These are phyloP conservation scores for Pocillopora damicornis DNA, from an alignment of 64 coral and sea anemone genomes.

Conservation along the genomic window DNA sequence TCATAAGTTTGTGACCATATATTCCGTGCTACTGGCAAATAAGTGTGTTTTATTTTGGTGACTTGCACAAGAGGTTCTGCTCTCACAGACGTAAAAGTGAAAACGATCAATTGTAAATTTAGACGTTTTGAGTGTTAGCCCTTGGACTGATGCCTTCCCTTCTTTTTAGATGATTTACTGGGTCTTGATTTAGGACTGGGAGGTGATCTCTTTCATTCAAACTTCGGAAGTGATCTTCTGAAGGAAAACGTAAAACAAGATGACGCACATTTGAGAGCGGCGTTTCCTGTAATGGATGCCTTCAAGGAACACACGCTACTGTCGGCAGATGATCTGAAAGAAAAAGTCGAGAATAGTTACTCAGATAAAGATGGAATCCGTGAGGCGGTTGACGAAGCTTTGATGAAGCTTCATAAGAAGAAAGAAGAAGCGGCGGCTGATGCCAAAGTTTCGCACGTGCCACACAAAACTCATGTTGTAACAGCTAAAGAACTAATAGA, in stretches of 20 bases:
- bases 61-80: too few relatives aligned
- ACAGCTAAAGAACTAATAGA: conserved; percentile 60
- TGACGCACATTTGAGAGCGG: conserved; percentile 22
- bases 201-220: conserved; percentile 24
- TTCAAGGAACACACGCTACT: conserved; percentile 51
- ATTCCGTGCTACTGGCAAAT: too few relatives aligned
- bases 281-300: conserved; percentile 63
- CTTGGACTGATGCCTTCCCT: neutral
- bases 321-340: conserved; percentile 44
- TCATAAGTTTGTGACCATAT: neutral
- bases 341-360: conserved; percentile 53
- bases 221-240: neutral
- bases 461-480: neutral
- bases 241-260: conserved; percentile 13
- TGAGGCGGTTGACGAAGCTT: conserved; percentile 29
- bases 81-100: too few relatives aligned
- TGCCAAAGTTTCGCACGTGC: neutral
- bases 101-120: too few relatives aligned
- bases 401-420: conserved; percentile 56
- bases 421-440: conserved; percentile 1
- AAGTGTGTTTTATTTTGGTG: too few relatives aligned
- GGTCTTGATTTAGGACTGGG: conserved; percentile 23
- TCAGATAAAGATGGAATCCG: conserved; percentile 34
- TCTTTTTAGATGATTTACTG: conserved; percentile 36
- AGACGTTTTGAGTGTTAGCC: too few relatives aligned